phyloP scores from a whole-genome alignment of 2,113 vertebrate genomes.

The Datnioides undecimradiatus region DNA sequence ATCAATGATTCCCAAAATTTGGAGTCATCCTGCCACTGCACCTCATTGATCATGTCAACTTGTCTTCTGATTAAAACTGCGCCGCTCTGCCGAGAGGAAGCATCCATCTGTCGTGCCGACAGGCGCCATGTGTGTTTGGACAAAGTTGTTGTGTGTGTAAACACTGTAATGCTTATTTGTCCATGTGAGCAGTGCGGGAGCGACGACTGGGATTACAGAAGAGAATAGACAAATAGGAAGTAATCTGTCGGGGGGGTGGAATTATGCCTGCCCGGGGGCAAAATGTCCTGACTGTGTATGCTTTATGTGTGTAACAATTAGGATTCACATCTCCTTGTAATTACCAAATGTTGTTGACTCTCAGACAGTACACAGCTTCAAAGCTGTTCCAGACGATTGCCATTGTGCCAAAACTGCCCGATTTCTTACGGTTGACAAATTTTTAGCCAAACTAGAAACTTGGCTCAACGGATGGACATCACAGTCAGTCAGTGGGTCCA shows the following conservation, averaged over 20 bases:
- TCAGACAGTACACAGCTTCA: slow-evolving; percentile 47
- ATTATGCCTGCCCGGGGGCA: slow-evolving; percentile 37
- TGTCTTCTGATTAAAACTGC: slow-evolving; percentile 51
- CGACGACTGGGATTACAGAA: slow-evolving; percentile 41
- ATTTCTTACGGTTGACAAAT: neutral
- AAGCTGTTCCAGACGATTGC: slow-evolving; percentile 48
- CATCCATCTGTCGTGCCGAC: slow-evolving; percentile 59
- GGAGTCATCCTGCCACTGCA: slow-evolving; percentile 22
- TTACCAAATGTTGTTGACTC: slow-evolving; percentile 67
- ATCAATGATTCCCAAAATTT: slow-evolving; percentile 36
- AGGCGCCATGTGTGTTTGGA: slow-evolving; percentile 52
- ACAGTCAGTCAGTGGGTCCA: neutral
- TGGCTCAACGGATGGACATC: neutral
- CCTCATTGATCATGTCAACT: slow-evolving; percentile 33
- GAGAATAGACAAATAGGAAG: slow-evolving; percentile 54
- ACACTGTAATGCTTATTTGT: slow-evolving; percentile 52
- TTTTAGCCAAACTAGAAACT: neutral
- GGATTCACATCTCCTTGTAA: slow-evolving; percentile 55
- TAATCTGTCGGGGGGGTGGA: slow-evolving; percentile 38
- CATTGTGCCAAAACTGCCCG: slow-evolving; percentile 2
- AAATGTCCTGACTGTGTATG: slow-evolving; percentile 50
- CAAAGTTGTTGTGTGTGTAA: slow-evolving; percentile 48
- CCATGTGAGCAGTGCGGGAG: slow-evolving; percentile 21
- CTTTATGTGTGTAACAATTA: slow-evolving; percentile 61
- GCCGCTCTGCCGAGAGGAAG: slow-evolving; percentile 18